A percentile compares a stretch with the other conserved stretches of the same genome.
phyloP scores from a whole-genome alignment of 2,113 vertebrate genomes.

The Atlantisia rogersi region DNA sequence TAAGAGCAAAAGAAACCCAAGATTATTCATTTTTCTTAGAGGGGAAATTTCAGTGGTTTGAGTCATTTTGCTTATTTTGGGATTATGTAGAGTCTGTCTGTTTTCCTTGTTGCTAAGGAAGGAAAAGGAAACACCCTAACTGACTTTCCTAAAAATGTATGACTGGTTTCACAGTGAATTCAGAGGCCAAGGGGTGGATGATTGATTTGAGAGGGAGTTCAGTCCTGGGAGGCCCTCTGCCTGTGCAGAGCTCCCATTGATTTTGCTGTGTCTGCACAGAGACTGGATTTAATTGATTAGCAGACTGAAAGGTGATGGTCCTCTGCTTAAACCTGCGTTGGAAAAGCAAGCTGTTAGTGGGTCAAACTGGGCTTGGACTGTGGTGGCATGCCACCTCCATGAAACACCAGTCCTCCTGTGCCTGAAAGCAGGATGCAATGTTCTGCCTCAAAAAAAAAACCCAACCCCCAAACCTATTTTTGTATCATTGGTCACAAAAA shows the following conservation, averaged over 20 bases:
- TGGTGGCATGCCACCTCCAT: not conserved
- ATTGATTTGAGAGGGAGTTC: not conserved
- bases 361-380: not conserved
- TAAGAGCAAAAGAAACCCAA: not conserved
- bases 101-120: not conserved
- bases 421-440: not conserved
- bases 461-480: not conserved
- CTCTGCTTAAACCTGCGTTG: not conserved
- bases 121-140: not conserved
- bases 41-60: not conserved
- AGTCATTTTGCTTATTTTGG: not conserved
- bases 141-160: not conserved
- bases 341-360: not conserved
- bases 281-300: not conserved
- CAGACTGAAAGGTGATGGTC: not conserved
- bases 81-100: rapidly evolving
- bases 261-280: rapidly evolving
- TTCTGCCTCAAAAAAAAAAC: not conserved
- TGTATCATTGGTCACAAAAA: not conserved
- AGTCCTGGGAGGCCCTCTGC: rapidly evolving
- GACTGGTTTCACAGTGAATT: not conserved
- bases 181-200: rapidly evolving
- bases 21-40: conserved; percentile 1
- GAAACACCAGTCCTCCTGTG: not conserved
- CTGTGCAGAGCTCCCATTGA: not conserved